Percentiles rank a stretch among this genome's conserved stretches.
phyloP scores from a whole-genome alignment of 2,113 vertebrate genomes.

The Ochotona princeps region DNA sequence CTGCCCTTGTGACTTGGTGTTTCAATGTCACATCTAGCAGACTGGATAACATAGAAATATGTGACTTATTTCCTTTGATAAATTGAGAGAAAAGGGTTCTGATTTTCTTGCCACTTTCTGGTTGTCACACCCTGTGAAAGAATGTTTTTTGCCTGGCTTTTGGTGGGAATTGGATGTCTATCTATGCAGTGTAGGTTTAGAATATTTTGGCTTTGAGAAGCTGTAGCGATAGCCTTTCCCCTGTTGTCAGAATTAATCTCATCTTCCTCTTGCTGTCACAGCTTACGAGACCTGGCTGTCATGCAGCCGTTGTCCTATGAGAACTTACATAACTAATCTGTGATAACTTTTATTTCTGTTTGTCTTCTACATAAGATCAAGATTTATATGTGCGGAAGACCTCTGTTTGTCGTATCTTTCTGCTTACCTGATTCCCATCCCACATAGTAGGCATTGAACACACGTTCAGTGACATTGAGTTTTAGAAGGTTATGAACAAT shows the following conservation, averaged over 20 bases:
- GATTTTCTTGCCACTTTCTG: constrained; percentile 65
- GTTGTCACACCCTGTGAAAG: constrained; percentile 33
- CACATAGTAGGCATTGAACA: neutral
- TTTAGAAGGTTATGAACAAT: neutral
- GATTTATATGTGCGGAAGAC: neutral
- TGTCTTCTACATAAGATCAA: neutral
- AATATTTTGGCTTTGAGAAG: constrained; percentile 64
- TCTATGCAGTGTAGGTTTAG: constrained; percentile 32
- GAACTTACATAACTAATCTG: neutral
- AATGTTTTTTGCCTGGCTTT: constrained; percentile 48
- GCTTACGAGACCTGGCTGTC: neutral
- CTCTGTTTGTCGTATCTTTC: neutral
- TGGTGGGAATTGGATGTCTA: constrained; percentile 50
- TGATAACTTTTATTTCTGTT: neutral
- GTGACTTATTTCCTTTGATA: constrained; percentile 45
- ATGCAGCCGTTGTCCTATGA: neutral
- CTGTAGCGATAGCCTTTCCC: constrained; percentile 5
- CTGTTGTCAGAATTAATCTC: constrained; percentile 44
- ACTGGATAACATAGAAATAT: constrained; percentile 5
- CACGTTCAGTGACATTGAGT: neutral
- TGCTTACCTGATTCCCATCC: neutral
- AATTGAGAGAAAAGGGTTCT: constrained; percentile 50
- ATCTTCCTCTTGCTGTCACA: neutral
- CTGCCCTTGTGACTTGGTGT: neutral
- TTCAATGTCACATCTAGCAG: neutral